These are phyloP conservation scores for Florisuga fusca DNA, from an alignment of 2,797 vertebrate genomes.

Conservation along the genomic window DNA sequence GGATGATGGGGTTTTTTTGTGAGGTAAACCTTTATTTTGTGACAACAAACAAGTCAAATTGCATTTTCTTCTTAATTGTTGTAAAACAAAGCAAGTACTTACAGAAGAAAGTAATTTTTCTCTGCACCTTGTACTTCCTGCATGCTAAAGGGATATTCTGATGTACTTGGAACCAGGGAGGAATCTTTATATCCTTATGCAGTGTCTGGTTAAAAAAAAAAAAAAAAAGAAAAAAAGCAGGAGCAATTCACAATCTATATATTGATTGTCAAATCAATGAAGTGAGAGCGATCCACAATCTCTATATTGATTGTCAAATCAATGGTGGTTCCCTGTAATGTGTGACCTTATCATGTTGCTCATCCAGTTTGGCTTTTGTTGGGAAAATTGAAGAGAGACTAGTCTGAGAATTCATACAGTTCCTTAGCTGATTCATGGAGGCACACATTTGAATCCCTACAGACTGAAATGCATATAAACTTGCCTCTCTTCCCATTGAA, in stretches of 20 bases:
- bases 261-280: too few relatives aligned
- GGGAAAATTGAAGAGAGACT: not conserved
- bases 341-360: not conserved
- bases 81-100: not conserved
- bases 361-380: not conserved
- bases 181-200: not conserved
- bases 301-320: not conserved
- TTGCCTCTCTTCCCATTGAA: not conserved
- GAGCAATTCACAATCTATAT: too few relatives aligned
- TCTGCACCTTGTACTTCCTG: not conserved
- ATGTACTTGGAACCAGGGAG: not conserved
- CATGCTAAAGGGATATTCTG: not conserved
- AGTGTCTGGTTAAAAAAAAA: not conserved
- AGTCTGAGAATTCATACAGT: not conserved
- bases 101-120: not conserved
- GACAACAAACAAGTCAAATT: not conserved
- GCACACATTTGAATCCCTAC: not conserved
- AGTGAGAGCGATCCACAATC: not conserved
- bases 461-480: not conserved
- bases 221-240: too few relatives aligned
- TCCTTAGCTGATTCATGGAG: not conserved
- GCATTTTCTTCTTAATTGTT: not conserved
- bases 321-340: not conserved
- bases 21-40: not conserved
- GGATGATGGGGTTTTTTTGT: rapidly evolving